These are phyloP conservation scores for Tichodroma muraria DNA, from an alignment of 2,113 vertebrate species.

Conservation along the genomic window DNA sequence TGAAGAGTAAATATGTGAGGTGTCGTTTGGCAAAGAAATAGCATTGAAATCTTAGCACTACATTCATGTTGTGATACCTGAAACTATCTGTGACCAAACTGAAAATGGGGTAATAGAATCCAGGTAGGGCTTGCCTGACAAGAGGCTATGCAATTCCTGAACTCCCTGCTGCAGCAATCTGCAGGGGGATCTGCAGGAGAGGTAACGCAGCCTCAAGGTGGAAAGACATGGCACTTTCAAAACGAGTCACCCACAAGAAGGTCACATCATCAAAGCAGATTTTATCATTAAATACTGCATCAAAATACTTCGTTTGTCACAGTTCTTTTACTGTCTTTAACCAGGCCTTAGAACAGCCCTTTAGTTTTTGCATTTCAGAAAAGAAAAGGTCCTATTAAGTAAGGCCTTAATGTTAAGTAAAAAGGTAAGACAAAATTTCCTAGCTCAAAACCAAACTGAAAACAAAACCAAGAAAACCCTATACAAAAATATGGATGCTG, in stretches of 20 bases:
- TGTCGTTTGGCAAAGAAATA: background rate
- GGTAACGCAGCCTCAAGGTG: background rate
- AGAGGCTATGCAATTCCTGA: background rate
- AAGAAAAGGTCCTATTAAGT: background rate
- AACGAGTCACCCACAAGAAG: background rate
- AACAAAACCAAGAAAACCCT: background rate
- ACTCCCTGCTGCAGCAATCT: background rate
- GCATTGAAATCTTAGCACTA: background rate
- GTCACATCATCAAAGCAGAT: background rate
- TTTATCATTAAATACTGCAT: background rate
- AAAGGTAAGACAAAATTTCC: background rate
- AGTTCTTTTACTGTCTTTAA: background rate
- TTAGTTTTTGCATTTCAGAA: background rate
- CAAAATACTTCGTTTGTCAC: background rate
- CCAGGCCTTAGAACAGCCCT: background rate
- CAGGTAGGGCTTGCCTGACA: background rate
- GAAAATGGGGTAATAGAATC: background rate
- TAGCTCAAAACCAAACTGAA: background rate
- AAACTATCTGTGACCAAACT: no score
- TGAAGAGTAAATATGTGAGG: background rate
- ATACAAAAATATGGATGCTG: rapidly evolving
- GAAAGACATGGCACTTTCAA: background rate
- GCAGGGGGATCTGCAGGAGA: background rate
- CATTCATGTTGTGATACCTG: background rate
- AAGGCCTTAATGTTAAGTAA: background rate